Evolutionary conservation across 1,140 invertebrate genomes (phyloP), one percentile per base, ranked within the genome.

Genomic region (Spodoptera litura): DNA sequence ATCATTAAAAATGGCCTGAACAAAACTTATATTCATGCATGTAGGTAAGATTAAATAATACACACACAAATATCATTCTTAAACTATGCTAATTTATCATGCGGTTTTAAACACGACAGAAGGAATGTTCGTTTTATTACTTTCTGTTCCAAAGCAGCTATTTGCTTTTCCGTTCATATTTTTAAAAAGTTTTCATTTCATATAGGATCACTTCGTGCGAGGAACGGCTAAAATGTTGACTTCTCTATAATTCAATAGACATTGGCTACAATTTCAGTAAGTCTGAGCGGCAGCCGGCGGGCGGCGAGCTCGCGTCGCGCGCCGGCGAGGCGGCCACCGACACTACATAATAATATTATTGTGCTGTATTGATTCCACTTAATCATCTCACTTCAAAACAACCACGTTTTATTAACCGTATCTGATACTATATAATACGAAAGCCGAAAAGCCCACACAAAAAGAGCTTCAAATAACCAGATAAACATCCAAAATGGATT

Each of bases 201-300:
- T 20, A 10, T 53, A 49, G 49, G 49, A 70, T 51, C 66, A 27
- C 4, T 70, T 53, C 49, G 25, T 20, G 44, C 25, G 66, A 53
- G 49, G 27, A n/a, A n/a, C 49, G 25, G 49, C 66, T 70, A 70
- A 70, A 70, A 70, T 70, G 66, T 70, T 70, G 66, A 70, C 66
- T 70, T 31, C 25, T 70, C 66, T 52, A 71, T 71, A 71, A 71
- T 71, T 71, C 68, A 71, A 71, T 55, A 71, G 68, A 71, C 51
- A 56, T 53, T 56, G 53, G 68, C 68, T 71, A 71, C 68, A 55
- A 71, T 71, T 71, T 56, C 68, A 70, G 12, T 70, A 25, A 55
- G 52, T 71, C 27, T 71, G 31, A 71, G 53, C 68, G 51, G 53
- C 51, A 56, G 53, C 25, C 52, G 51, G 27, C 27, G 27, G 10